Evolutionary conservation across 2,113 vertebrate species (phyloP).

Genomic region (Paramormyrops kingsleyae): DNA sequence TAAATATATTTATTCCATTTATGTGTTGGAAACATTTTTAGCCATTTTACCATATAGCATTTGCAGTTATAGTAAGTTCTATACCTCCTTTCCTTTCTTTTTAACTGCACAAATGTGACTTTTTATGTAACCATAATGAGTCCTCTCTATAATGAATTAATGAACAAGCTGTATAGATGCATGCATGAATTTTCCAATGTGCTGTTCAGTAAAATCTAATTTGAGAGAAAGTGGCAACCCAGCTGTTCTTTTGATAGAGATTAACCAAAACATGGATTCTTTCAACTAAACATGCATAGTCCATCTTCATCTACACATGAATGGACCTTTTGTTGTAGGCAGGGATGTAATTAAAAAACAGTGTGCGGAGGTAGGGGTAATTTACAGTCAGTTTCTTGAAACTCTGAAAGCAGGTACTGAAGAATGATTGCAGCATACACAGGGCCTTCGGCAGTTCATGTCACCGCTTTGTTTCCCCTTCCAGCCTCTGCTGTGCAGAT

Average conservation of each 20-base stretch:
- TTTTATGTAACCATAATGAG: constrained; percentile 39
- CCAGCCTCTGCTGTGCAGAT: constrained; percentile 33
- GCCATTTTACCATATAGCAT: constrained; percentile 30
- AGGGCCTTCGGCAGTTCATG: constrained; percentile 31
- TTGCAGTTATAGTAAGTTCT: constrained; percentile 28
- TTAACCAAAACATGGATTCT: constrained; percentile 50
- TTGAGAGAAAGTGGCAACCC: constrained; percentile 54
- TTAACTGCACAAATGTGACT: constrained; percentile 35
- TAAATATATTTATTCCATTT: not conserved
- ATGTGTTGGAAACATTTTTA: constrained; percentile 10
- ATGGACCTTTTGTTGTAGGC: constrained; percentile 41
- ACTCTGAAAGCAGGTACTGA: constrained; percentile 46
- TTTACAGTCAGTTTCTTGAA: constrained; percentile 41
- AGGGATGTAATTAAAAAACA: constrained; percentile 48
- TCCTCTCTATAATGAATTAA: constrained; percentile 35
- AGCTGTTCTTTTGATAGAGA: constrained; percentile 55
- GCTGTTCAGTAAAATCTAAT: constrained; percentile 52
- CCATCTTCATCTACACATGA: constrained; percentile 52
- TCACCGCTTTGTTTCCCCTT: constrained; percentile 32
- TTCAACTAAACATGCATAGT: constrained; percentile 49
- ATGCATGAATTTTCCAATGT: constrained; percentile 37
- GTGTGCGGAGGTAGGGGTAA: constrained; percentile 43
- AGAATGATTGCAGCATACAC: constrained; percentile 38
- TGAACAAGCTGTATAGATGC: constrained; percentile 40
- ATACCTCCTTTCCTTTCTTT: constrained; percentile 35